Percentiles rank a stretch among this genome's conserved stretches.
These are phyloP conservation scores for Lydus trimaculatus DNA, from an alignment of 2,888 invertebrate genomes.

Conservation along the genomic window DNA sequence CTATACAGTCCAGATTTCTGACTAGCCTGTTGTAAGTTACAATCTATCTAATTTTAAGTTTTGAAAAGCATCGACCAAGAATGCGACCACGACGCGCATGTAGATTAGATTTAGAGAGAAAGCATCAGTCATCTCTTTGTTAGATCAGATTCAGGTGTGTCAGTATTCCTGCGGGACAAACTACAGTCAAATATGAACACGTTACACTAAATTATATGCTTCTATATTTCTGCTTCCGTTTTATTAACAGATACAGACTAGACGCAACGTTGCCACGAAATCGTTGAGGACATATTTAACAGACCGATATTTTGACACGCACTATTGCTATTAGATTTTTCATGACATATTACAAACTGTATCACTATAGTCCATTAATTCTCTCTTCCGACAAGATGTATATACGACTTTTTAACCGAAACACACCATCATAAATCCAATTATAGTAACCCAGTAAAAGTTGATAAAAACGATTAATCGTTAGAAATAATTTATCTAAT, in stretches of 20 bases:
- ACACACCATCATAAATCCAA: background rate
- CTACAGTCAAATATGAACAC: constrained; percentile 42
- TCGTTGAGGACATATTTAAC: constrained; percentile 36
- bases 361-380: constrained; percentile 26
- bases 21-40: constrained; percentile 30
- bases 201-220: constrained; percentile 43
- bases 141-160: constrained; percentile 37
- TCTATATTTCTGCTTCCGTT: constrained; percentile 37
- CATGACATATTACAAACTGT: constrained; percentile 28
- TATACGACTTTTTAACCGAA: constrained; percentile 6
- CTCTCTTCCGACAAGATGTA: constrained; percentile 18
- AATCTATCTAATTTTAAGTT: constrained; percentile 23
- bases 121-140: constrained; percentile 42
- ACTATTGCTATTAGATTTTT: constrained; percentile 37
- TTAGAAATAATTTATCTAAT: constrained; percentile 20
- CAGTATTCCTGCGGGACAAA: constrained; percentile 38
- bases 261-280: constrained; percentile 31
- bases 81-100: constrained; percentile 39
- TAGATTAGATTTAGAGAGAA: constrained; percentile 35
- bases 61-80: constrained; percentile 31
- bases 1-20: constrained; percentile 31
- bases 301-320: constrained; percentile 38
- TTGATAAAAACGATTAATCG: constrained; percentile 24
- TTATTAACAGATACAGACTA: constrained; percentile 29
- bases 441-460: too few species aligned